phyloP scores from a whole-genome alignment of 2,888 invertebrate genomes.

The Cheilosia grossa region DNA sequence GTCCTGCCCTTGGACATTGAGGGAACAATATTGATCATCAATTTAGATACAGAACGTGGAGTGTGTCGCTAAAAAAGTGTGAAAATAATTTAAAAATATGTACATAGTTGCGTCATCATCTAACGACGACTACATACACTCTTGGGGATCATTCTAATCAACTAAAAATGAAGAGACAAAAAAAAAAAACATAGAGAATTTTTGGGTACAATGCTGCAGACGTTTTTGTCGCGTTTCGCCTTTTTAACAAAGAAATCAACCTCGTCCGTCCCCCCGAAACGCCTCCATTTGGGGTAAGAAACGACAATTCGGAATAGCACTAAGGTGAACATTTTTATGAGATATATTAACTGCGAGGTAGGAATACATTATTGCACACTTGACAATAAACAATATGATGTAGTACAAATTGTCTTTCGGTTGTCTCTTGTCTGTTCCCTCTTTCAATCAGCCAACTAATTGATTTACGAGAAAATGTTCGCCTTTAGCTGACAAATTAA shows the following conservation, averaged over 20 bases:
- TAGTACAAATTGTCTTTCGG: conserved; percentile 20
- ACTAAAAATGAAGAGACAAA: conserved; percentile 61
- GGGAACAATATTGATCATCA: conserved; percentile 59
- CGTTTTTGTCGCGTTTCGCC: conserved; percentile 63
- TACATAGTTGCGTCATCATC: conserved; percentile 67
- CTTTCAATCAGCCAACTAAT: conserved; percentile 49
- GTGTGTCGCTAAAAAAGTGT: conserved; percentile 57
- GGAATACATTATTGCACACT: conserved; percentile 53
- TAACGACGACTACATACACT: conserved; percentile 35
- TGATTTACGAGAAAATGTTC: conserved; percentile 62
- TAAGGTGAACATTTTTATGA: conserved; percentile 62
- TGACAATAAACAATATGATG: conserved; percentile 56
- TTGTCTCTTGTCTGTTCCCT: conserved; percentile 12
- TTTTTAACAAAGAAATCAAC: conserved; percentile 64
- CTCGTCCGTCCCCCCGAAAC: conserved; percentile 27
- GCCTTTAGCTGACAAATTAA: conserved; percentile 42
- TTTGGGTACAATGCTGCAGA: conserved; percentile 56
- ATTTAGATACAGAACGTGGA: conserved; percentile 45
- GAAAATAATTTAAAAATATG: conserved; percentile 58
- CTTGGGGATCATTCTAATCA: conserved; percentile 70
- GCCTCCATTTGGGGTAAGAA: conserved; percentile 40
- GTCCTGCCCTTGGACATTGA: conserved; percentile 49
- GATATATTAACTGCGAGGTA: conserved; percentile 57
- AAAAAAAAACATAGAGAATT: conserved; percentile 34
- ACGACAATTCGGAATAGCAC: conserved; percentile 31